Conservation (phyloP, 1,140 invertebrate species). For the Drosophila mauritiana region DNA sequence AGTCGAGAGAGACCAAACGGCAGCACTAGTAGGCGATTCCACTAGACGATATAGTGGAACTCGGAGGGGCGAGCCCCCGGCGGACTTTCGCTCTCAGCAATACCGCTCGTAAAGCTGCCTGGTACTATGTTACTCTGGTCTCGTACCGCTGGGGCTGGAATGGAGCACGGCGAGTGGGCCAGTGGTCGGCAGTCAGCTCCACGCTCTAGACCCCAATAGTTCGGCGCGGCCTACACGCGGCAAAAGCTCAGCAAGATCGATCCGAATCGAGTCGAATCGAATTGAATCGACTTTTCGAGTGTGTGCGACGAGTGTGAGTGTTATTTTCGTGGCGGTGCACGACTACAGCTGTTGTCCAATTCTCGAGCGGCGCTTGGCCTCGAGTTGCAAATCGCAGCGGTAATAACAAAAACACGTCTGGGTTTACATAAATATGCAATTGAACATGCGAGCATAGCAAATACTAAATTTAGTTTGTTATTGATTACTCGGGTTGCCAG, state of each 20-base stretch:
- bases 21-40: conserved; percentile 10
- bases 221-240: conserved; percentile 35
- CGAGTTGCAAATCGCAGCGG: conserved; percentile 38
- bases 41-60: conserved; percentile 19
- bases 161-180: conserved; percentile 23
- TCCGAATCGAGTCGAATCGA: conserved; percentile 10
- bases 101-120: conserved; percentile 26
- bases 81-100: conserved; percentile 38
- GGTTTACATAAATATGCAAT: conserved; percentile 39
- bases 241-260: conserved; percentile 42
- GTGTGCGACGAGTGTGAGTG: conserved; percentile 13
- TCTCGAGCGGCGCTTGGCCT: conserved; percentile 35
- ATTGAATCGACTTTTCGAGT: conserved; percentile 24
- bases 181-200: conserved; percentile 27
- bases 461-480: conserved; percentile 34
- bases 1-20: conserved; percentile 13
- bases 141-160: background rate
- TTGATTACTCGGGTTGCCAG: conserved; percentile 45
- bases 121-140: conserved; percentile 10
- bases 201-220: conserved; percentile 47
- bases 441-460: conserved; percentile 34
- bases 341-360: conserved; percentile 37
- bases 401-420: conserved; percentile 20
- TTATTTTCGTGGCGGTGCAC: conserved; percentile 20
- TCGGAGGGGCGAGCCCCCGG: conserved; percentile 32